Evolutionary conservation across 1,140 invertebrate genomes (phyloP).

Genomic region (Pogonomyrmex barbatus): DNA sequence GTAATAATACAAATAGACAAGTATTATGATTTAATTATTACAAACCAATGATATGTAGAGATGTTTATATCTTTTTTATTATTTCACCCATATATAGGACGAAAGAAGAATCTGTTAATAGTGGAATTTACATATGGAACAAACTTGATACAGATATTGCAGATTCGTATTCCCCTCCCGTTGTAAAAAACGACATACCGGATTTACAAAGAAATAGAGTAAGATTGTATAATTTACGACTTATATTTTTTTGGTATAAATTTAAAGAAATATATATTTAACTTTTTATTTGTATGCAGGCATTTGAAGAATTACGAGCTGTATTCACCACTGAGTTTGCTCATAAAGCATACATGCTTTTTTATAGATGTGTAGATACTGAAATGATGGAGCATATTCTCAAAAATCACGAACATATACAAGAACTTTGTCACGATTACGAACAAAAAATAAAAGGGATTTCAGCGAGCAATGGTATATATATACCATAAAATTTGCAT

Average conservation of each 20-base stretch:
- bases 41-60: not conserved
- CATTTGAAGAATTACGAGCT: slow-evolving; percentile 91
- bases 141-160: slow-evolving; percentile 78
- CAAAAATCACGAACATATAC: slow-evolving; percentile 92
- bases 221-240: slow-evolving; percentile 22
- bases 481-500: slow-evolving; percentile 33
- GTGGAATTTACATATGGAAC: slow-evolving; percentile 56
- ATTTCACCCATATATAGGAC: slow-evolving; percentile 22
- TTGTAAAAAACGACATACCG: slow-evolving; percentile 77
- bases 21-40: not conserved
- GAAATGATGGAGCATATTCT: slow-evolving; percentile 90
- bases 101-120: slow-evolving; percentile 53
- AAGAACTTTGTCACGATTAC: slow-evolving; percentile 91
- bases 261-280: not conserved
- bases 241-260: not conserved
- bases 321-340: slow-evolving; percentile 95
- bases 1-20: slow-evolving; percentile 29
- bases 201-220: slow-evolving; percentile 79
- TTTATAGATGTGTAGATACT: slow-evolving; percentile 92
- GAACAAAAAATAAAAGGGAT: slow-evolving; percentile 84
- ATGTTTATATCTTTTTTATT: slow-evolving; percentile 23
- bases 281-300: slow-evolving; percentile 82
- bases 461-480: slow-evolving; percentile 74
- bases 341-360: slow-evolving; percentile 92
- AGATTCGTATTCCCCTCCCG: slow-evolving; percentile 87